phyloP scores from a whole-genome alignment of 2,888 invertebrate genomes.

The Cosmorhoe ocellata region DNA sequence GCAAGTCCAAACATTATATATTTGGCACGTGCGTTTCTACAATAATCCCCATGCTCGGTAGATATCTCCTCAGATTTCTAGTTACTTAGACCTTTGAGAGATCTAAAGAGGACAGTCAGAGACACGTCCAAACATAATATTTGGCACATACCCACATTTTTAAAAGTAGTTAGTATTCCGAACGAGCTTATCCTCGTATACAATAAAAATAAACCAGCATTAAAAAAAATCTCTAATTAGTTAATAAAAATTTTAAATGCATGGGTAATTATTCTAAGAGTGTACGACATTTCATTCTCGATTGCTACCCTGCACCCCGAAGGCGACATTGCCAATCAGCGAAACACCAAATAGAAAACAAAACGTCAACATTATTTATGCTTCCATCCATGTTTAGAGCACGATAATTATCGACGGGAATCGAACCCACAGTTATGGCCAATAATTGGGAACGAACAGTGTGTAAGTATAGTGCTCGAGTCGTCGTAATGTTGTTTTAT shows the following conservation, averaged over 20 bases:
- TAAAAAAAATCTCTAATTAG: no score
- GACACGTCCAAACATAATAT: no score
- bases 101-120: no score
- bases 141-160: no score
- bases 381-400: constrained; percentile 41
- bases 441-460: constrained; percentile 73
- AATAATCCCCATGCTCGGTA: no score
- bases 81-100: no score
- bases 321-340: constrained; percentile 34
- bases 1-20: no score
- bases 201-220: no score
- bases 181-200: no score
- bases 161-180: no score
- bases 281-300: background rate
- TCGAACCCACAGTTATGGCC: constrained; percentile 72
- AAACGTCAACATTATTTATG: constrained; percentile 44
- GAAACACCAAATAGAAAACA: constrained; percentile 40
- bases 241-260: background rate
- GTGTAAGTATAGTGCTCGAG: constrained; percentile 65
- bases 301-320: constrained; percentile 1
- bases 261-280: background rate
- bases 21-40: no score
- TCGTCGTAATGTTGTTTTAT: constrained; percentile 71
- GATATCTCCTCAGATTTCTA: no score
- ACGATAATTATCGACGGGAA: constrained; percentile 71